Evolutionary conservation across 2,888 invertebrate genomes (phyloP), one percentile per base, ranked within the genome.

Genomic region (Lepidonotus clava): DNA sequence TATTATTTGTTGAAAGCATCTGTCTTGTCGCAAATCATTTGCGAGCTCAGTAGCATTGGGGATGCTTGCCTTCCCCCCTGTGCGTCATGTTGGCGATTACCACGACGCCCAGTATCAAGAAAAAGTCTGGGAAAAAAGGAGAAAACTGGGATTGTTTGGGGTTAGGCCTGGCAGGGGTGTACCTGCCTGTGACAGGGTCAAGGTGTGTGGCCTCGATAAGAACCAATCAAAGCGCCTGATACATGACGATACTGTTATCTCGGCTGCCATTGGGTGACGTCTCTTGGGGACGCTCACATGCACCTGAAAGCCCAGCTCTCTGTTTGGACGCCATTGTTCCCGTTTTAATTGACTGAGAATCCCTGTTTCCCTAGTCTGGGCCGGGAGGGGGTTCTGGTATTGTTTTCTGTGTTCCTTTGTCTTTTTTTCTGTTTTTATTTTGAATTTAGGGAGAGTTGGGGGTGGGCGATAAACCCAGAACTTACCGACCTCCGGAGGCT

Each of bases 201-300:
- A 80, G 41, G 80, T 80, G 80, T 46, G 80, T 24, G 24, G 46
- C 46, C 76, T n/a, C 46, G 80, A 80, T 80, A 80, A 80, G 46
- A 32, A 28, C 80, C 41, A 41, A 46, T 41, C 41, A 51, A 51
- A 51, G 80, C 51, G 46, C 14, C 80, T 80, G 80, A 80, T 80
- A 46, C 46, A 32, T 80, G 21, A 32, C 11, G 80, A 80, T 80
- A 80, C 41, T 51, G 80, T 80, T 80, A 80, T 80, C 80, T 80
- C 32, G 18, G 28, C 51, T 80, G 41, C 38, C 71, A 71, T 71
- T 71, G 71, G 71, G 21, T 71, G 71, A 38, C 36, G 34, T 71
- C 71, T 38, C 71, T 38, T 0, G 71, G 38, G 71, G 38, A 36
- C 71, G 71, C 71, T 34, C 71, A 38, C 71, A 24, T 71, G 71